Conservation (phyloP, 2,113 vertebrate genomes). For the Labrus mixtus region DNA sequence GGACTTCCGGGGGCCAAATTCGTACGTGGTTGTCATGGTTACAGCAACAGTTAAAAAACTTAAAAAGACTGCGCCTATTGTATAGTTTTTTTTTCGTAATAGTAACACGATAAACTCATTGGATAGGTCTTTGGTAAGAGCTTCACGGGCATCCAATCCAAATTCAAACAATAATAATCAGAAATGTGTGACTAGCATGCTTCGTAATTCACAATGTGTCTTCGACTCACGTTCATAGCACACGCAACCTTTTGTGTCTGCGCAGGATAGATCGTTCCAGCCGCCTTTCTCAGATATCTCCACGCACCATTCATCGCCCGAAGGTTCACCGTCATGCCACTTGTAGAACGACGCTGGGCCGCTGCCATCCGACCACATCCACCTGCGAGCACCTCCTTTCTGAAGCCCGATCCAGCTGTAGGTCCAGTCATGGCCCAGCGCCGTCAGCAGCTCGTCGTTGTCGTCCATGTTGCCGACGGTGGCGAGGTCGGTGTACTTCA, state of each 20-base stretch:
- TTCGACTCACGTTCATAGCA: constrained; percentile 46
- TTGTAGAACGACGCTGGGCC: neutral
- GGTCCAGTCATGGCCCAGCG: neutral
- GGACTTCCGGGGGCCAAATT: too few species aligned
- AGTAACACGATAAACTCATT: too few species aligned
- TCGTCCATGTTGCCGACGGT: constrained; percentile 2
- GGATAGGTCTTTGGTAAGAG: too few species aligned
- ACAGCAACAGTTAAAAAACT: too few species aligned
- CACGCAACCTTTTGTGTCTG: accelerated
- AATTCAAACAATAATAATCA: too few species aligned
- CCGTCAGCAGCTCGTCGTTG: neutral
- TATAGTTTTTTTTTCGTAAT: too few species aligned
- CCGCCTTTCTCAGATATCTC: accelerated
- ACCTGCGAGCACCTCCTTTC: neutral
- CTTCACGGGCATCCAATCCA: too few species aligned
- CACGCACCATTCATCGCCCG: neutral
- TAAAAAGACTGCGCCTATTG: too few species aligned
- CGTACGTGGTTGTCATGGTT: too few species aligned
- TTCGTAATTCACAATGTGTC: neutral
- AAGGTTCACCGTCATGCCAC: accelerated
- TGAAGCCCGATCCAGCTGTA: constrained; percentile 41
- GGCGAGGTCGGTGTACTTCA: constrained; percentile 41
- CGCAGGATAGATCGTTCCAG: neutral
- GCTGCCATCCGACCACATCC: constrained; percentile 44
- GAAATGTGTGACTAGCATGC: too few species aligned